These are phyloP conservation scores for Formicarius rufipectus DNA, from an alignment of 2,113 vertebrate species.

Conservation along the genomic window DNA sequence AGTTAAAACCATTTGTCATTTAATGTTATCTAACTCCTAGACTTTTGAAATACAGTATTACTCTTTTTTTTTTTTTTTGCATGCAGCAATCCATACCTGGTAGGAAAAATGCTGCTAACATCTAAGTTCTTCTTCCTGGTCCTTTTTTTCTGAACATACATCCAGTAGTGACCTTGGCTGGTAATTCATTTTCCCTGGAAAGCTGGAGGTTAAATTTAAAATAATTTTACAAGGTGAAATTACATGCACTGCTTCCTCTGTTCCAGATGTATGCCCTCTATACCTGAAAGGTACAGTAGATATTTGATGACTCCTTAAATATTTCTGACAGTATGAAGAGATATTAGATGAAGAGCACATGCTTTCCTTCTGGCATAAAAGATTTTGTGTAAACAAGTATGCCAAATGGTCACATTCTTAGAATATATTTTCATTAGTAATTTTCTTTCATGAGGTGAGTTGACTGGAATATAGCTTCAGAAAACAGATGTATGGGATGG, in stretches of 20 bases:
- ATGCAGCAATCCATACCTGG: neutral
- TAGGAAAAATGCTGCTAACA: neutral
- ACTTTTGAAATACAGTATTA: neutral
- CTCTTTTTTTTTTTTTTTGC: neutral
- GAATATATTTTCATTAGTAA: neutral
- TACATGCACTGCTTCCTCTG: slow-evolving; percentile 43
- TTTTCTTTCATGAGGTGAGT: neutral
- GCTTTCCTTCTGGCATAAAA: slow-evolving; percentile 33
- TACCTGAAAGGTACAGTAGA: slow-evolving; percentile 13
- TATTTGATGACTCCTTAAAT: slow-evolving; percentile 48
- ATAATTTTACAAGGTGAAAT: slow-evolving; percentile 51
- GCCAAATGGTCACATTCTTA: neutral
- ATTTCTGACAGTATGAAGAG: slow-evolving; percentile 32
- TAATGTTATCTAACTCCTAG: neutral
- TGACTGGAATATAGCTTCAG: neutral
- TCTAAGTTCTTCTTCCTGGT: neutral
- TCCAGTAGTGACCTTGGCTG: neutral
- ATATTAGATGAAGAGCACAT: slow-evolving; percentile 35
- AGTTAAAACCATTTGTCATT: neutral
- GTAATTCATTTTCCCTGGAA: neutral
- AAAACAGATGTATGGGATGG: neutral
- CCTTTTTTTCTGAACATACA: neutral
- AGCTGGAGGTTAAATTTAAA: slow-evolving; percentile 22
- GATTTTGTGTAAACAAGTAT: slow-evolving; percentile 37
- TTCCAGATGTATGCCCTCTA: slow-evolving; percentile 50